Evolutionary conservation across 2,888 invertebrate species (phyloP), one percentile per base, ranked within the genome.

Genomic region (Neoaliturus tenellus): DNA sequence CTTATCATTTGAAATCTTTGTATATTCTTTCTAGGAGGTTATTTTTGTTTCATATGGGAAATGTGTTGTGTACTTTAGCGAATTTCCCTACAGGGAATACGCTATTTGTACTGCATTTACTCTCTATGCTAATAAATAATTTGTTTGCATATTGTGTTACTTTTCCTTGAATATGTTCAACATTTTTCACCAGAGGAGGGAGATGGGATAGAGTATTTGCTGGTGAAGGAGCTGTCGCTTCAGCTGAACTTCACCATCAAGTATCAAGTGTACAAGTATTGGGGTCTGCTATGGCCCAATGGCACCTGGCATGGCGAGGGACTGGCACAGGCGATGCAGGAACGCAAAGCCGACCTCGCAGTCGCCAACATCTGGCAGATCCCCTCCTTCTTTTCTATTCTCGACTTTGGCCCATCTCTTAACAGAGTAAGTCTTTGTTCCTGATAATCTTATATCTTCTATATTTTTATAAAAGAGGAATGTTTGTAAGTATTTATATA

Each of bases 291-390:
- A 17, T n/a, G 10, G 28, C 1, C 67, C 33, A 67, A 67, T n/a
- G 67, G 67, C 33, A 33, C 67, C 0, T 67, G 67, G 67, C 10
- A 51, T 10, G 67, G 67, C 3, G 33, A 33, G 31, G 67, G 67
- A 0, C 3, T 67, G 14, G 28, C 17, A 1, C 28, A 67, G 28
- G 67, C 67, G 8, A 31, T 67, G 31, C 67, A 67, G 31, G 67
- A 28, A 6, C n/a, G 33, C 5, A 5, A 33, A n/a, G 67, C 28
- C 5, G 67, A 67, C 33, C 1, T 67, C n/a, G 67, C 67, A 1
- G 67, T 67, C 31, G 67, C 67, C 1, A 28, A 67, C 67, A 28
- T 67, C 17, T 67, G 28, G 28, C 67, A 67, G 67, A 67, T 67
- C 6, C 67, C 67, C 14, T 67, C 67, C 67, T 31, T 67, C 17